phyloP scores from a whole-genome alignment of 2,113 vertebrate species.

The Cricetomys ansorgei region DNA sequence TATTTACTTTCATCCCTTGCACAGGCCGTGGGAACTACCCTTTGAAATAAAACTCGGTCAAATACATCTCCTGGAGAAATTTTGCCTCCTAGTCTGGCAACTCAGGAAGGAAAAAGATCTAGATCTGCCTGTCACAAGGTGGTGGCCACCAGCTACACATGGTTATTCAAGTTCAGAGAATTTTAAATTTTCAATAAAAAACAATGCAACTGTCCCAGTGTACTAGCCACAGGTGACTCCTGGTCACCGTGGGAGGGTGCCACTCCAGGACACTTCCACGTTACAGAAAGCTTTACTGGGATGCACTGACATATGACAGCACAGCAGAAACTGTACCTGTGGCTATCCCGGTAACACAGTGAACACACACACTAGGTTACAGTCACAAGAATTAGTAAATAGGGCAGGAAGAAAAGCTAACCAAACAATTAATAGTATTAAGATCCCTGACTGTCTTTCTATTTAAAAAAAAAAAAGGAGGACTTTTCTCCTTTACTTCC shows the following conservation, averaged over 20 bases:
- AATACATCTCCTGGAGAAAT: conserved; percentile 29
- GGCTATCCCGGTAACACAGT: not conserved
- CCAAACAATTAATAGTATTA: not conserved
- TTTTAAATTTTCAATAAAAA: not conserved
- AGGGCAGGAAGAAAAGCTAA: not conserved
- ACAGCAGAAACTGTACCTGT: no score
- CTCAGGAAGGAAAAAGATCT: conserved; percentile 19
- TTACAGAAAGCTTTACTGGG: not conserved
- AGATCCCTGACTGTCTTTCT: not conserved
- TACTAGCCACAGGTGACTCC: not conserved
- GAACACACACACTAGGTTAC: not conserved
- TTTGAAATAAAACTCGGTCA: conserved; percentile 37
- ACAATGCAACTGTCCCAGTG: not conserved
- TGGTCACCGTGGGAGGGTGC: not conserved
- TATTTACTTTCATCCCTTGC: conserved; percentile 49
- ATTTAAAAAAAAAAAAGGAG: not conserved
- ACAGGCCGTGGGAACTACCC: conserved; percentile 17
- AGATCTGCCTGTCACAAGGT: not conserved
- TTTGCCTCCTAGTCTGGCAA: conserved; percentile 6
- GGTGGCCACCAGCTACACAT: not conserved
- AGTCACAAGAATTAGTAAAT: not conserved
- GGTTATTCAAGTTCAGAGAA: not conserved
- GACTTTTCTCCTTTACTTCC: not conserved
- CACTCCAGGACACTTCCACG: not conserved
- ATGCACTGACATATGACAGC: not conserved